Evolutionary conservation across 2,888 invertebrate species (phyloP).

Genomic region (Caenorhabditis panamensis): DNA sequence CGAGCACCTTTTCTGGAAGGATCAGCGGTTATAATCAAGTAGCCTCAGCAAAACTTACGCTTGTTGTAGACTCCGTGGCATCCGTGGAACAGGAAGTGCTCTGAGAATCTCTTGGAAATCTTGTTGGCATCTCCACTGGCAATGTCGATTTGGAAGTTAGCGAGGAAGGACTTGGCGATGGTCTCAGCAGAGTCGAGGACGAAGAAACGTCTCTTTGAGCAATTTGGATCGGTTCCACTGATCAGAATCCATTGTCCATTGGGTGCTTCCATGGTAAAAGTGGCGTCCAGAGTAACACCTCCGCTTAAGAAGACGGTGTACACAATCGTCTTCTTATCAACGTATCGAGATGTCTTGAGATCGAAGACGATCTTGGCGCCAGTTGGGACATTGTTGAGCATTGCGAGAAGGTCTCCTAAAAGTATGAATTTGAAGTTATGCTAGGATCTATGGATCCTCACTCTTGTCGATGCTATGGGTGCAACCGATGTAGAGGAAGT

Average conservation of each 20-base stretch:
- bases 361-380: not conserved
- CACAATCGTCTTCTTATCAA: not conserved
- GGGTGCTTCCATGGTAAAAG: not conserved
- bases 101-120: not conserved
- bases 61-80: not conserved
- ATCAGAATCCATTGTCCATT: not conserved
- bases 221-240: not conserved
- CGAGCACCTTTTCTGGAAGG: not conserved
- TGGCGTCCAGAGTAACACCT: not conserved
- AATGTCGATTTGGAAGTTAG: not conserved
- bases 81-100: slow-evolving; percentile 1
- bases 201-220: too few species aligned
- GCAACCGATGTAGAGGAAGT: not conserved
- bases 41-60: too few species aligned
- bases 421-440: not conserved
- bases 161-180: too few species aligned
- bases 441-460: not conserved
- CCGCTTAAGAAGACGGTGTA: not conserved
- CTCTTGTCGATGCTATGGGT: not conserved
- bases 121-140: not conserved
- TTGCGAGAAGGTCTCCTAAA: not conserved
- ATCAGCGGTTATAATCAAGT: too few species aligned
- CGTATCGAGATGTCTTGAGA: not conserved
- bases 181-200: too few species aligned
- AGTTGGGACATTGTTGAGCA: not conserved